phyloP scores from a whole-genome alignment of 2,113 vertebrate species.

The Cacatua alba region DNA sequence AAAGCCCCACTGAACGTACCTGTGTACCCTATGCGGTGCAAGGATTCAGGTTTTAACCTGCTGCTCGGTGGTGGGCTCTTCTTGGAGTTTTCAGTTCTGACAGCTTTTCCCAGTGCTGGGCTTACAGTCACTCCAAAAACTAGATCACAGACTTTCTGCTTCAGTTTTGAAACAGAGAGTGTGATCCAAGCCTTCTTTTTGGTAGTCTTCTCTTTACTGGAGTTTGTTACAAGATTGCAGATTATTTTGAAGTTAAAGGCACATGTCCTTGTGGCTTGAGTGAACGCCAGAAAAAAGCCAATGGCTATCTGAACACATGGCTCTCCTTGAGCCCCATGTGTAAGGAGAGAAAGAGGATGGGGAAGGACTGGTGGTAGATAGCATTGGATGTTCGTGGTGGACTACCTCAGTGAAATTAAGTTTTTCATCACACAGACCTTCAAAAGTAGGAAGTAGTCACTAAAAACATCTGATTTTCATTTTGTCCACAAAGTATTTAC shows the following conservation, averaged over 20 bases:
- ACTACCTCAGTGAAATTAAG: not conserved
- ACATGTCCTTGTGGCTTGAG: not conserved
- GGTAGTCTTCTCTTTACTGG: not conserved
- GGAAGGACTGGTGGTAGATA: not conserved
- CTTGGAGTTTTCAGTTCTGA: not conserved
- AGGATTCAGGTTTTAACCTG: not conserved
- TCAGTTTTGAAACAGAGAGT: not conserved
- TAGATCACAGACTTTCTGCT: not conserved
- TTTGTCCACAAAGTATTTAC: not conserved
- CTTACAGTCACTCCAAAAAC: not conserved
- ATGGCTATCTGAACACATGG: accelerated
- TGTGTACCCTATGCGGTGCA: not conserved
- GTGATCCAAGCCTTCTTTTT: too few relatives aligned
- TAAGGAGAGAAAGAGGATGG: too few relatives aligned
- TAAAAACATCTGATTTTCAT: not conserved
- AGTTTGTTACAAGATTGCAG: not conserved
- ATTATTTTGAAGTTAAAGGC: not conserved
- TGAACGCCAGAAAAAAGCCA: not conserved
- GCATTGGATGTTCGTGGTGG: not conserved
- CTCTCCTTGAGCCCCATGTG: not conserved
- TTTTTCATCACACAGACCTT: not conserved
- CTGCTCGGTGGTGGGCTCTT: not conserved
- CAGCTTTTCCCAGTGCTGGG: not conserved
- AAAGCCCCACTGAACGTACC: not conserved
- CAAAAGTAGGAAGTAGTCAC: not conserved